phyloP scores from a whole-genome alignment of 2,797 vertebrate genomes.

The Vultur gryphus region DNA sequence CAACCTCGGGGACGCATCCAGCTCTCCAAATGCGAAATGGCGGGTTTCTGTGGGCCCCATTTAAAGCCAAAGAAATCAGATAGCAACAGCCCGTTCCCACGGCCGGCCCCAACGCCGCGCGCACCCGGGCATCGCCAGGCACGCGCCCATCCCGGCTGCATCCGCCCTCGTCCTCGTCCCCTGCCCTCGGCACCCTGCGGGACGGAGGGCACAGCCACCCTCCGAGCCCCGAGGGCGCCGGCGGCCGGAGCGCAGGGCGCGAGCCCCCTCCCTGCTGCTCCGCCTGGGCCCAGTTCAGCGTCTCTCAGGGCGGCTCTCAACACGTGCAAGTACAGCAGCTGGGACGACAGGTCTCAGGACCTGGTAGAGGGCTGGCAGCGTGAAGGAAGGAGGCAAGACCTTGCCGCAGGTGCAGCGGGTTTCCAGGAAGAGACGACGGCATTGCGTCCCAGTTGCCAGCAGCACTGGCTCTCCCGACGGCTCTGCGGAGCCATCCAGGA shows the following conservation, averaged over 20 bases:
- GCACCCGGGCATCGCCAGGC: rapidly evolving
- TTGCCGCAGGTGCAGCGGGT: background rate
- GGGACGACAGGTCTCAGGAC: background rate
- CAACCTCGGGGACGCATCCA: background rate
- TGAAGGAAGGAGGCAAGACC: background rate
- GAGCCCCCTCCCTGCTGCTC: background rate
- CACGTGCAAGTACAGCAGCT: rapidly evolving
- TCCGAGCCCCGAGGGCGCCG: rapidly evolving
- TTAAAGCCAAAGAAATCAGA: background rate
- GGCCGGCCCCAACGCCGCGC: background rate
- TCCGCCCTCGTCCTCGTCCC: too few species aligned
- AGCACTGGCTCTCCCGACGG: background rate
- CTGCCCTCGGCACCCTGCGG: too few species aligned
- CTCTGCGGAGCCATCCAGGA: background rate
- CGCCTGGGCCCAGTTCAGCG: background rate
- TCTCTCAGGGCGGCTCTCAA: background rate
- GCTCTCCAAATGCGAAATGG: rapidly evolving
- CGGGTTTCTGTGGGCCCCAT: background rate
- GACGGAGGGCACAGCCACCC: background rate
- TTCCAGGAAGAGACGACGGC: background rate
- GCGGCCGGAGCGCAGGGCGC: background rate
- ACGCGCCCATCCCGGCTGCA: rapidly evolving
- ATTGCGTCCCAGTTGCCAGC: background rate
- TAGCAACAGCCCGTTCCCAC: background rate
- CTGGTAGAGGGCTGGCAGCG: too few species aligned